Evolutionary conservation across 2,113 vertebrate species (phyloP).

Genomic region (Caranx ignobilis): DNA sequence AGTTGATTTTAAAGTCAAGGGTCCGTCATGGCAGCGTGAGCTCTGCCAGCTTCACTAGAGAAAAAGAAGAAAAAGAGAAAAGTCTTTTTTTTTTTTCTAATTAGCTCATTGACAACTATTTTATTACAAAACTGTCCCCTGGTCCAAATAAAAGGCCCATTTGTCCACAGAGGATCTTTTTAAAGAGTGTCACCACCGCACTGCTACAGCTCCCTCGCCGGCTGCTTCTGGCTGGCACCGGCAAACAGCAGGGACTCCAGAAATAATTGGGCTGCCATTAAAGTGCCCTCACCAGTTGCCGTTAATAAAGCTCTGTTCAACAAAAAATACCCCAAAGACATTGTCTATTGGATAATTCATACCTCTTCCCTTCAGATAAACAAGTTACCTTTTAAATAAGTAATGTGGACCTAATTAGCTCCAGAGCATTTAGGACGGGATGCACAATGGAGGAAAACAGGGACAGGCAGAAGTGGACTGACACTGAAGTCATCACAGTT

Average conservation of each 20-base stretch:
- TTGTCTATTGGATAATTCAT: constrained; percentile 80
- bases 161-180: constrained; percentile 67
- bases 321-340: constrained; percentile 74
- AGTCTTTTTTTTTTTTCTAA: not conserved
- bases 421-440: constrained; percentile 46
- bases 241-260: constrained; percentile 54
- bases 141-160: constrained; percentile 70
- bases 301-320: constrained; percentile 77
- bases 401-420: constrained; percentile 78
- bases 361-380: constrained; percentile 75
- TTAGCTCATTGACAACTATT: constrained; percentile 52
- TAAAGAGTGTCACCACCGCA: constrained; percentile 75
- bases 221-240: constrained; percentile 62
- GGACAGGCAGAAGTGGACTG: constrained; percentile 19
- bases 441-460: constrained; percentile 14
- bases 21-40: not conserved
- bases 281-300: constrained; percentile 71
- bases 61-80: constrained; percentile 13
- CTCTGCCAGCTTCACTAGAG: constrained; percentile 13
- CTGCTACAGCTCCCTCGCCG: constrained; percentile 60
- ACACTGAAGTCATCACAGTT: constrained; percentile 30
- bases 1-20: not conserved
- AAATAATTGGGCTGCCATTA: constrained; percentile 81
- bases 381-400: constrained; percentile 83
- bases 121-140: constrained; percentile 69